Percentiles rank a stretch among this genome's conserved stretches.
These are phyloP conservation scores for Blennius ocellaris DNA, from an alignment of 2,113 vertebrate species.

Conservation along the genomic window DNA sequence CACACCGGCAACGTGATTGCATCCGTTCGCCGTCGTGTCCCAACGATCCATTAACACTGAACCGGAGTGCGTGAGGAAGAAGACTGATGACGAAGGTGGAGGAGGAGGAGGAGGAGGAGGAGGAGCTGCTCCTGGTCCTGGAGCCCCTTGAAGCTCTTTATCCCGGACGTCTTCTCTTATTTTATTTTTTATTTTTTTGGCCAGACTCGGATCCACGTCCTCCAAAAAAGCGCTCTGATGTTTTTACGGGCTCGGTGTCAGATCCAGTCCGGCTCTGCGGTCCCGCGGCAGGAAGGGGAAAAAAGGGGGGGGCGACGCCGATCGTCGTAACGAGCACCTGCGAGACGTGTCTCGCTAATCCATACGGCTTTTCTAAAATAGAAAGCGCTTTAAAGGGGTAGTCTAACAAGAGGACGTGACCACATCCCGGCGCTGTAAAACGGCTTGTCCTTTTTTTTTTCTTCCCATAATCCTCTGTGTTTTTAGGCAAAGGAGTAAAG, in stretches of 20 bases:
- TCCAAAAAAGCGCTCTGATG: conserved; percentile 31
- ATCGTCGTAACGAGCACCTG: conserved; percentile 72
- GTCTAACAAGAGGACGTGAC: conserved; percentile 46
- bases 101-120: conserved; percentile 24
- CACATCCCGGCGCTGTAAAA: conserved; percentile 57
- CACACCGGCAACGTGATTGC: conserved; percentile 65
- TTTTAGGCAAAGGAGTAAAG: conserved; percentile 32
- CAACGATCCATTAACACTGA: conserved; percentile 74
- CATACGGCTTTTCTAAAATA: conserved; percentile 39
- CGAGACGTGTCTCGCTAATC: conserved; percentile 51
- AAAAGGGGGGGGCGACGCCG: conserved; percentile 41
- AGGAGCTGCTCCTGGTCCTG: conserved; percentile 47
- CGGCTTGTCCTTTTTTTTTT: conserved; percentile 21
- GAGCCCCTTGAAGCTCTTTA: too few species aligned
- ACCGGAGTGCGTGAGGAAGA: conserved; percentile 52
- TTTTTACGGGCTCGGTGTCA: conserved; percentile 65
- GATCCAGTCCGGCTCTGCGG: conserved; percentile 44
- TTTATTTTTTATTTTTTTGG: conserved; percentile 2
- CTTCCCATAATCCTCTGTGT: conserved; percentile 55
- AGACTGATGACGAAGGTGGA: conserved; percentile 48
- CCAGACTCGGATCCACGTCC: conserved; percentile 7
- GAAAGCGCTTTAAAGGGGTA: conserved; percentile 50
- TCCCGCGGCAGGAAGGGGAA: conserved; percentile 32
- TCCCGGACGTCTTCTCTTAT: conserved; percentile 16
- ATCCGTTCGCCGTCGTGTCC: conserved; percentile 60